Evolutionary conservation across 53 echinoderm and acorn worm genomes (phyloP), one percentile per base, ranked within the genome.

Genomic region (Mesocentrotus franciscanus): DNA sequence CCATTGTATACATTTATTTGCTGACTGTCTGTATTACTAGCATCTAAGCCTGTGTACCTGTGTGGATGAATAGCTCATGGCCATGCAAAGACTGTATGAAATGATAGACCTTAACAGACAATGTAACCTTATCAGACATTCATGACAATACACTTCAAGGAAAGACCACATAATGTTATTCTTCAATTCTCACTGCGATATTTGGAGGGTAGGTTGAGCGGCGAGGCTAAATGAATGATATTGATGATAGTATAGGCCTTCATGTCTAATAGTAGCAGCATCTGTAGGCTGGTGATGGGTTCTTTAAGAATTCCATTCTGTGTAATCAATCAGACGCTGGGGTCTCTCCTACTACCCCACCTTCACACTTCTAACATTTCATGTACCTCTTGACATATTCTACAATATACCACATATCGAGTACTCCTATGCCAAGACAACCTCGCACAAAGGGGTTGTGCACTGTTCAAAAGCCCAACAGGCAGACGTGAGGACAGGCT

Each of bases 271-370:
- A 81, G 11, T 4, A 85, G 20, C 56, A 87, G 87, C 42, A 4
- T 81, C 27, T 76, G n/a, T n/a, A 15, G 49, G 10, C 84, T 22
- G 10, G n/a, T 87, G 87, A 87, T 87, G 87, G n/a, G 29, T 58
- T 87, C 87, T 87, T 87, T 56, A 87, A 87, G 29, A 56, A 87
- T 87, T 87, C 56, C 87, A 42, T 58, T n/a, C 58, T 87, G 87
- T 87, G 58, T 59, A 10, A 87, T 58, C 87, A 58, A 87, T 87
- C 87, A 87, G 58, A 56, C 58, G 27, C 7, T 49, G 22, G 15
- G n/a, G 87, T 10, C 87, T 58, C 27, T 26, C 11, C 58, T 87
- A 58, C 58, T 8, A 56, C 12, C 29, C 58, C 87, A 57, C 14
- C 57, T n/a, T 58, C 10, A 27, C 27, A 87, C 87, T n/a, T n/a